Evolutionary conservation across 2,797 vertebrate species (phyloP), one percentile per base, ranked within the genome.

Genomic region (Lagorchestes hirsutus): DNA sequence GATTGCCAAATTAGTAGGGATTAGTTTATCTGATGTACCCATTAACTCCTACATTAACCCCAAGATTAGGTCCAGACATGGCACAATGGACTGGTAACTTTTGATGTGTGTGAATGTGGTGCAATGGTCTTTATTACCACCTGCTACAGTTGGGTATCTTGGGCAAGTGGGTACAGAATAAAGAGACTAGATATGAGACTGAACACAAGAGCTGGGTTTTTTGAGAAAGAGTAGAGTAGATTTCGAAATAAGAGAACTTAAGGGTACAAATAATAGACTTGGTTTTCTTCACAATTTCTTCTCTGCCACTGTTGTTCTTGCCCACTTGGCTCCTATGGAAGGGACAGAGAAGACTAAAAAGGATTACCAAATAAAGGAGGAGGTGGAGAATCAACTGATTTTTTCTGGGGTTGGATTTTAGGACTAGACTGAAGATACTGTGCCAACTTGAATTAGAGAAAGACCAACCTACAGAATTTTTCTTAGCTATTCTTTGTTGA

Each of bases 401-500:
- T 93, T 34, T 46, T 40, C 22, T 34, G 2, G 50, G 59, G 9
- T 28, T 93, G 50, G 34, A 18, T 24, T 95, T 74, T 94, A 54
- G 94, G 92, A 90, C 6, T 34, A 93, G 93, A 24, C n/a, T 10
- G 22, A 87, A 40, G 40, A 87, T 87, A 91, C 28, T 22, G 59
- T 34, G 59, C 58, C 6, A 54, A 54, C 87, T 31, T 90, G 62
- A 93, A 67, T 54, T 55, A 10, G 82, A 90, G 24, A 92, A 57
- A 92, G 14, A 95, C 27, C 46, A 58, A 0, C 16, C 3, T 28
- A 40, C 46, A 94, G 6, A 4, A 29, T 93, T 94, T 97, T 50
- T n/a, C 2, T 58, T 91, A 90, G 67, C 90, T 27, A n/a, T 95
- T 96, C 94, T 94, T n/a, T 55, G 34, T 95, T 95, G 93, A 92